These are phyloP conservation scores for Denticeps clupeoides DNA, from an alignment of 2,797 vertebrate genomes.

Conservation along the genomic window DNA sequence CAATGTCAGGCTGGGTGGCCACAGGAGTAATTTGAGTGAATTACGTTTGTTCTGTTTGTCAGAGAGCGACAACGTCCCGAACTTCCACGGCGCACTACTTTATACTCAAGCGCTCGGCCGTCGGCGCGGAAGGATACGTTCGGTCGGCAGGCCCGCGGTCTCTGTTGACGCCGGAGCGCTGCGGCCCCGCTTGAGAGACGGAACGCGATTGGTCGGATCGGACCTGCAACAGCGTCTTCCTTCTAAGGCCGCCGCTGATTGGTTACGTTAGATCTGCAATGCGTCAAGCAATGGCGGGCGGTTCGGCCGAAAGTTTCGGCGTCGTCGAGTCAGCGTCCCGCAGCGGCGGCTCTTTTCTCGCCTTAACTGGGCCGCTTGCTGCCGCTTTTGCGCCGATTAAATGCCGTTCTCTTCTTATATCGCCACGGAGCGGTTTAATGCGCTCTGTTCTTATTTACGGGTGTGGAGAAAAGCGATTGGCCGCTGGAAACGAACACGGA, in stretches of 20 bases:
- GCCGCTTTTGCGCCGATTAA: too few species aligned
- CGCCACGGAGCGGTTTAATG: not conserved
- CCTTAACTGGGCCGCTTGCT: too few species aligned
- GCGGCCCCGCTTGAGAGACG: conserved; percentile 43
- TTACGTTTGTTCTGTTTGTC: not conserved
- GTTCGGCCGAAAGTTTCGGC: too few species aligned
- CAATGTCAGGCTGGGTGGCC: too few species aligned
- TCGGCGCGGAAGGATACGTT: conserved; percentile 69
- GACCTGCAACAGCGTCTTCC: conserved; percentile 49
- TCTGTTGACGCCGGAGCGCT: conserved; percentile 42
- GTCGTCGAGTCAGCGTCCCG: too few species aligned
- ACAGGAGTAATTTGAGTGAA: too few species aligned
- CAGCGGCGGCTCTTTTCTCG: too few species aligned
- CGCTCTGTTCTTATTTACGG: not conserved
- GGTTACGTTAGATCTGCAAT: conserved; percentile 61
- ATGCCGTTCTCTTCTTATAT: too few species aligned
- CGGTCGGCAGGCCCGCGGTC: conserved; percentile 15
- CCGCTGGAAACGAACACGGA: conserved; percentile 11
- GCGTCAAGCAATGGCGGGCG: conserved; percentile 57
- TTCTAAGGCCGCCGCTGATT: conserved; percentile 44
- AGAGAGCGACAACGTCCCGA: not conserved
- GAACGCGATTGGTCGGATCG: conserved; percentile 43
- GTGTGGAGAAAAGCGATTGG: conserved; percentile 18
- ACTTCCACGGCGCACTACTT: conserved; percentile 39
- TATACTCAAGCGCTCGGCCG: conserved; percentile 35